Conservation (phyloP, 2,888 invertebrate genomes). For the Subacronicta megacephala region DNA sequence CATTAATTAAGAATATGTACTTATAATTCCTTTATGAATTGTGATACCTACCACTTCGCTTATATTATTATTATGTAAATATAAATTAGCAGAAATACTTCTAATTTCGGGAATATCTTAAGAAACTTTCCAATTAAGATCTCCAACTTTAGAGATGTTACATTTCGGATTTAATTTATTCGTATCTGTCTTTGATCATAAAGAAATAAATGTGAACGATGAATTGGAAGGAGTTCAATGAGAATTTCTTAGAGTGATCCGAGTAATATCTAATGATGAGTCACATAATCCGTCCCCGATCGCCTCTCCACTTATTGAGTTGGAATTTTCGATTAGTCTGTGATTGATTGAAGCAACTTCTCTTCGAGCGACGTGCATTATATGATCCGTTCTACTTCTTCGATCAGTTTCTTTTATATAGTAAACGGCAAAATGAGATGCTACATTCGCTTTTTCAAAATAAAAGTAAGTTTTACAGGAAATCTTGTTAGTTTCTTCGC, state of each 20-base stretch:
- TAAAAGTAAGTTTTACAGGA: conserved; percentile 35
- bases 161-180: conserved; percentile 73
- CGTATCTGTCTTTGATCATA: conserved; percentile 62
- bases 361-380: conserved; percentile 81
- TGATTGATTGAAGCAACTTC: conserved; percentile 88
- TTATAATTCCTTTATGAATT: conserved; percentile 43
- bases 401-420: conserved; percentile 66
- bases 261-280: conserved; percentile 84
- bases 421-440: conserved; percentile 67
- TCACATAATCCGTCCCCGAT: conserved; percentile 83
- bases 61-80: conserved; percentile 61
- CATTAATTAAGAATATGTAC: conserved; percentile 44
- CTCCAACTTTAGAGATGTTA: conserved; percentile 69
- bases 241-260: conserved; percentile 66
- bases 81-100: conserved; percentile 46
- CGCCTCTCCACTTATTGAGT: conserved; percentile 82
- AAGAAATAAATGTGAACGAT: conserved; percentile 71
- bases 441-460: conserved; percentile 46
- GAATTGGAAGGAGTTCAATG: conserved; percentile 71
- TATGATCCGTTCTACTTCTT: conserved; percentile 85
- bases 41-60: conserved; percentile 35
- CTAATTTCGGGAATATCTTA: conserved; percentile 46
- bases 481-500: conserved; percentile 40
- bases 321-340: conserved; percentile 88
- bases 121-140: conserved; percentile 71